Conservation (phyloP, 2,113 vertebrate genomes). For the Struthidea cinerea region DNA sequence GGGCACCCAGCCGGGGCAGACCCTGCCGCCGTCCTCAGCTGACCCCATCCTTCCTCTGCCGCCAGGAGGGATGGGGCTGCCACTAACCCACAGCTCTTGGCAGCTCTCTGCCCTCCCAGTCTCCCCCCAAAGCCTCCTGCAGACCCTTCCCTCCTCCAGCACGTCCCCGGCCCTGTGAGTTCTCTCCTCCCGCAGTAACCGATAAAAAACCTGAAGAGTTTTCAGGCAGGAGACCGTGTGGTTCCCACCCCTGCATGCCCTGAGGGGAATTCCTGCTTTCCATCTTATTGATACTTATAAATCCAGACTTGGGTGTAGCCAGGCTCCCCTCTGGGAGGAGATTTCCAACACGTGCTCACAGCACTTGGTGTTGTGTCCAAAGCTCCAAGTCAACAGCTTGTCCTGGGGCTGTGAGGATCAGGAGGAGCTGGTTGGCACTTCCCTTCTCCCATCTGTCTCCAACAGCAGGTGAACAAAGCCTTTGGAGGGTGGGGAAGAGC, state of each 20-base stretch:
- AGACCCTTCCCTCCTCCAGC: background rate
- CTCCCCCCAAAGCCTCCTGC: background rate
- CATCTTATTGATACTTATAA: slow-evolving; percentile 11
- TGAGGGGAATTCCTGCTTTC: background rate
- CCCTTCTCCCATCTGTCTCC: background rate
- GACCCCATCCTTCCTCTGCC: background rate
- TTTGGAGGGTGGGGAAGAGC: background rate
- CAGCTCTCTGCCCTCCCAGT: background rate
- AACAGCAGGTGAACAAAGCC: background rate
- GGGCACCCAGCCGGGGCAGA: background rate
- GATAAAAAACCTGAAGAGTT: background rate
- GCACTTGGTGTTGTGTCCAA: background rate
- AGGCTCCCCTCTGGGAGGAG: background rate
- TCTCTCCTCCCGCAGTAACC: background rate
- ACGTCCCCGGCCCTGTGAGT: background rate
- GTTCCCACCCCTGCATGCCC: background rate
- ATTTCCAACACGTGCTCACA: background rate
- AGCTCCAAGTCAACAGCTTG: background rate
- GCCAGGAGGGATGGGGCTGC: background rate
- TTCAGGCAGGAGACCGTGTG: background rate
- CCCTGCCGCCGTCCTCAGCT: background rate
- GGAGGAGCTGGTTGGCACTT: background rate
- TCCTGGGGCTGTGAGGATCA: background rate
- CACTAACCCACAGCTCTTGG: background rate
- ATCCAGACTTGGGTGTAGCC: background rate